Conservation (phyloP, 1,140 invertebrate genomes). For the Radopholus similis region DNA sequence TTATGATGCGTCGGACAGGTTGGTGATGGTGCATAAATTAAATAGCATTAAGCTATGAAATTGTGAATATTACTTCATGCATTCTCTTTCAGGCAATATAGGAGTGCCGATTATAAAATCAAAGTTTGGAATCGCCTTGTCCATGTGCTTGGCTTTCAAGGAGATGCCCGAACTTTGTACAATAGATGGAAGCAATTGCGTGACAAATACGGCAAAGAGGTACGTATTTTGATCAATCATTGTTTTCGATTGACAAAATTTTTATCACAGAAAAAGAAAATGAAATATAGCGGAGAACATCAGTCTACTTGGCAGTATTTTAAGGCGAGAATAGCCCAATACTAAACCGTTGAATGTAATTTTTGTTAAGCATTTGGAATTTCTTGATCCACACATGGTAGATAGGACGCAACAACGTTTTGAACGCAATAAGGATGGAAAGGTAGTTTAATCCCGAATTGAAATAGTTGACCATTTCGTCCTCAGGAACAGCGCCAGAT, state of each 20-base stretch:
- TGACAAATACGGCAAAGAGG: conserved; percentile 36
- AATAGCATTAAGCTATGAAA: neutral
- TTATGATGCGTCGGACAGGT: conserved; percentile 30
- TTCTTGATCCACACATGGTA: conserved; percentile 38
- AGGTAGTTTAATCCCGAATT: too few species aligned
- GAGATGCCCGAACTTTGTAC: conserved; percentile 31
- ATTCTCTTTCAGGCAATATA: conserved; percentile 9
- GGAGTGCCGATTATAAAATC: conserved; percentile 39
- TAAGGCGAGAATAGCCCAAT: neutral
- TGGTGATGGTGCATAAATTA: too few species aligned
- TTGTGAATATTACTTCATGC: neutral
- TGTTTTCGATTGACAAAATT: neutral
- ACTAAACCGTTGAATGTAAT: neutral
- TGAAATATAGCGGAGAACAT: conserved; percentile 31
- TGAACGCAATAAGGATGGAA: conserved; percentile 31
- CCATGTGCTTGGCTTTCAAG: conserved; percentile 35
- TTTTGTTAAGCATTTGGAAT: conserved; percentile 22
- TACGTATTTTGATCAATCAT: neutral
- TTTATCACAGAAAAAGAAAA: conserved; percentile 28
- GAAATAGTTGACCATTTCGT: conserved; percentile 3
- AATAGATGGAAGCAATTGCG: conserved; percentile 37
- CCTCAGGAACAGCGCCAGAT: conserved; percentile 27
- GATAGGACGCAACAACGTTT: conserved; percentile 32
- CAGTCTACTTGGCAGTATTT: conserved; percentile 32
- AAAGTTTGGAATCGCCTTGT: conserved; percentile 41